Conservation (phyloP, 2,797 vertebrate genomes). For the Urosaurus nigricauda region DNA sequence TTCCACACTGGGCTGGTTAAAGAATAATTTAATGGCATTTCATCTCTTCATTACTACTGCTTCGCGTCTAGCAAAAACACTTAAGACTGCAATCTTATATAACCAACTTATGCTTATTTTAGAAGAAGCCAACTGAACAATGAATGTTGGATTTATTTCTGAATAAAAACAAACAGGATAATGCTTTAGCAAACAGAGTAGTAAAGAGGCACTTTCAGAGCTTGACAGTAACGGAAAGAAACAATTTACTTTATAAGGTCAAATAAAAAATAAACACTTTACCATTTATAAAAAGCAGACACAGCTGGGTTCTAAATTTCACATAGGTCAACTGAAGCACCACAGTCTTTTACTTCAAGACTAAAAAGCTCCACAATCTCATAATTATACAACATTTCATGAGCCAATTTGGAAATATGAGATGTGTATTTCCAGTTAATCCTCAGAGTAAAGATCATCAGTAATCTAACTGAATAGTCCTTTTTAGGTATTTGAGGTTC, state of each 20-base stretch:
- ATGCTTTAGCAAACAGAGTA: background rate
- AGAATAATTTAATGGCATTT: background rate
- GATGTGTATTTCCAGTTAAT: background rate
- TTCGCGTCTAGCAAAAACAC: background rate
- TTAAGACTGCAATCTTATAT: background rate
- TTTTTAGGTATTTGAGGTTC: background rate
- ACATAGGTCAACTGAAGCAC: background rate
- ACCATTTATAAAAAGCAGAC: background rate
- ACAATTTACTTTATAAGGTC: background rate
- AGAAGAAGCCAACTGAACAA: background rate
- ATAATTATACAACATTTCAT: background rate
- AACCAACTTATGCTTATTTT: background rate
- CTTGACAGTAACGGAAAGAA: too few relatives aligned
- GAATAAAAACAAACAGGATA: background rate
- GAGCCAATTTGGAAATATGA: background rate
- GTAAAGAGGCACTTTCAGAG: too few relatives aligned
- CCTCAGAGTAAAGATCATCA: background rate
- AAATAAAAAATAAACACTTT: background rate
- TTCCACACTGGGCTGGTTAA: background rate
- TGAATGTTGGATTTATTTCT: background rate
- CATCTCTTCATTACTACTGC: background rate
- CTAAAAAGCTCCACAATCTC: background rate
- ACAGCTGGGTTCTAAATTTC: background rate
- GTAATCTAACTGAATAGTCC: background rate
- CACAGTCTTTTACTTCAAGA: background rate